Evolutionary conservation across 1,140 invertebrate genomes (phyloP).

Genomic region (Myzus persicae): DNA sequence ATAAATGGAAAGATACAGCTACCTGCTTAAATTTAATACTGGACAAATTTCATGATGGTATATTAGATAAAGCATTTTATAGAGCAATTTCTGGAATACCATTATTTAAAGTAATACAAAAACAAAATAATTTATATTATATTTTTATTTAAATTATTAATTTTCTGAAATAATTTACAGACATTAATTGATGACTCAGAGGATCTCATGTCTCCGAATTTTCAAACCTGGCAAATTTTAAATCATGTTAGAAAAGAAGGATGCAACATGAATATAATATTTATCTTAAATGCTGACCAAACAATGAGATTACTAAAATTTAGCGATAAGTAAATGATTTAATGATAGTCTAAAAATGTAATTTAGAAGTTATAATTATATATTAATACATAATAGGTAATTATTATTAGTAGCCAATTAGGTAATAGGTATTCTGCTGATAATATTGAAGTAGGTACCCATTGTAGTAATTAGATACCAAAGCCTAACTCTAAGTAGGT

Average conservation of each 20-base stretch:
- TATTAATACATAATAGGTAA: neutral
- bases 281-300: constrained; percentile 77
- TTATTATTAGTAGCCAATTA: too few relatives aligned
- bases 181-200: constrained; percentile 72
- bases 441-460: too few relatives aligned
- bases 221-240: constrained; percentile 68
- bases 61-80: constrained; percentile 43
- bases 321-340: constrained; percentile 70
- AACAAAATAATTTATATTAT: neutral
- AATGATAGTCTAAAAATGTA: neutral
- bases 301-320: constrained; percentile 72
- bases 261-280: constrained; percentile 76
- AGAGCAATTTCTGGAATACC: constrained; percentile 30
- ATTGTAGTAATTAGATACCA: too few relatives aligned
- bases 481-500: too few relatives aligned
- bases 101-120: constrained; percentile 29
- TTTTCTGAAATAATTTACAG: constrained; percentile 64
- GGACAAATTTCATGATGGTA: constrained; percentile 7
- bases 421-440: too few relatives aligned
- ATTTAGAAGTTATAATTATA: neutral
- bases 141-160: neutral
- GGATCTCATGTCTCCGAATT: constrained; percentile 71
- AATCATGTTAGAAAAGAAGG: constrained; percentile 69
- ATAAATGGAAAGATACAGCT: constrained; percentile 44
- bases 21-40: constrained; percentile 48